These are phyloP conservation scores for Diaperis boleti DNA, from an alignment of 2,888 invertebrate genomes.

Conservation along the genomic window DNA sequence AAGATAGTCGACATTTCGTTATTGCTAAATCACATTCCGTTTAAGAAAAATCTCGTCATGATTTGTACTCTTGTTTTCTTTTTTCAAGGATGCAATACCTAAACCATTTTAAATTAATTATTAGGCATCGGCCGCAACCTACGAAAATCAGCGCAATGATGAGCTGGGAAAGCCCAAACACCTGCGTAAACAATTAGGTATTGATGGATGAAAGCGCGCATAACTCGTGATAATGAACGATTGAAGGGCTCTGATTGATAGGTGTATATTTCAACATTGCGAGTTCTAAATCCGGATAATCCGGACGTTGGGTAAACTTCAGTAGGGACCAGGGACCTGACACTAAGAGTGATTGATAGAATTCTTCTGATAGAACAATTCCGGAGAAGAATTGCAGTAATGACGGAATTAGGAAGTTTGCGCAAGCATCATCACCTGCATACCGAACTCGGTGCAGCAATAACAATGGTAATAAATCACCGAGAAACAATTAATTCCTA, in stretches of 20 bases:
- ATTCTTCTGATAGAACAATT: constrained; percentile 56
- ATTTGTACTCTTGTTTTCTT: too few species aligned
- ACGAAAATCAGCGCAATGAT: too few species aligned
- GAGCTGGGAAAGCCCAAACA: too few species aligned
- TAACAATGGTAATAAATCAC: constrained; percentile 26
- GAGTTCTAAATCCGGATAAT: constrained; percentile 55
- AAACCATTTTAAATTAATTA: too few species aligned
- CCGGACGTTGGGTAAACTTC: constrained; percentile 44
- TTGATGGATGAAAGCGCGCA: too few species aligned
- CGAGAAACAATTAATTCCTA: constrained; percentile 42
- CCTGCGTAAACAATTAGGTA: too few species aligned
- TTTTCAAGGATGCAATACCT: too few species aligned
- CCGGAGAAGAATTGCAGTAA: constrained; percentile 61
- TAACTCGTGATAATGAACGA: constrained; percentile 54
- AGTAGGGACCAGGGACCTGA: constrained; percentile 57
- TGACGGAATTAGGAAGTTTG: constrained; percentile 57
- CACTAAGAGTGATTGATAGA: constrained; percentile 67
- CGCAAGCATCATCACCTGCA: constrained; percentile 29
- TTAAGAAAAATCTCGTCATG: too few species aligned
- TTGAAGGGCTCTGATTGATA: constrained; percentile 61
- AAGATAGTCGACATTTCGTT: too few species aligned
- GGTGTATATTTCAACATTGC: constrained; percentile 62
- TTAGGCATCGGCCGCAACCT: too few species aligned
- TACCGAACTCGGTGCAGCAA: neutral
- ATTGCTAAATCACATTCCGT: too few species aligned